Evolutionary conservation across 2,797 vertebrate species (phyloP).

Genomic region (Semaprochilodus insignis): DNA sequence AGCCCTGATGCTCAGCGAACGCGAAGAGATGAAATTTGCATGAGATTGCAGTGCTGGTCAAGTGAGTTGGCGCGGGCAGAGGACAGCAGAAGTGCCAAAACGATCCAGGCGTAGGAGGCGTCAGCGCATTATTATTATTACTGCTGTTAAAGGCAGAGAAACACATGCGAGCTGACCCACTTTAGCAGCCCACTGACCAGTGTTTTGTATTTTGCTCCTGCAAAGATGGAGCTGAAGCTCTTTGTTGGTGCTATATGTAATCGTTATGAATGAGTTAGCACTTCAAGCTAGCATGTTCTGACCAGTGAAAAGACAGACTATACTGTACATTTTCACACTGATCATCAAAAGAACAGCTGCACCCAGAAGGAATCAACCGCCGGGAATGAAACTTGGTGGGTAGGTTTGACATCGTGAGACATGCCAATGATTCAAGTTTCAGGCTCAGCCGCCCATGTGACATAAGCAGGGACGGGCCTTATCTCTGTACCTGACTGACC

Average conservation of each 20-base stretch:
- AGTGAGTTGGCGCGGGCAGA: constrained; percentile 24
- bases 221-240: background rate
- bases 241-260: background rate
- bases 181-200: constrained; percentile 34
- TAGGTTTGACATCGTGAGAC: too few relatives aligned
- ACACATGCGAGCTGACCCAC: constrained; percentile 43
- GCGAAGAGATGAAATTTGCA: constrained; percentile 14
- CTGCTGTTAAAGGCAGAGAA: constrained; percentile 40
- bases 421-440: too few relatives aligned
- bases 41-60: constrained; percentile 37
- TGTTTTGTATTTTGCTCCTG: background rate
- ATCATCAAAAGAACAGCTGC: too few relatives aligned
- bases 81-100: constrained; percentile 14
- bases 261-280: background rate
- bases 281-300: background rate
- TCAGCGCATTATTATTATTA: constrained; percentile 38
- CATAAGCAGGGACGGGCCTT: too few relatives aligned
- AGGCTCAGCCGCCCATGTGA: too few relatives aligned
- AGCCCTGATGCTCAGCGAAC: constrained; percentile 25
- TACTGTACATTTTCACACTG: too few relatives aligned
- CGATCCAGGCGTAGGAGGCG: constrained; percentile 44
- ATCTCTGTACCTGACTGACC: too few relatives aligned
- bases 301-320: too few relatives aligned
- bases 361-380: too few relatives aligned
- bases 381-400: too few relatives aligned